phyloP scores from a whole-genome alignment of 2,113 vertebrate genomes.

The Eolophus roseicapilla region DNA sequence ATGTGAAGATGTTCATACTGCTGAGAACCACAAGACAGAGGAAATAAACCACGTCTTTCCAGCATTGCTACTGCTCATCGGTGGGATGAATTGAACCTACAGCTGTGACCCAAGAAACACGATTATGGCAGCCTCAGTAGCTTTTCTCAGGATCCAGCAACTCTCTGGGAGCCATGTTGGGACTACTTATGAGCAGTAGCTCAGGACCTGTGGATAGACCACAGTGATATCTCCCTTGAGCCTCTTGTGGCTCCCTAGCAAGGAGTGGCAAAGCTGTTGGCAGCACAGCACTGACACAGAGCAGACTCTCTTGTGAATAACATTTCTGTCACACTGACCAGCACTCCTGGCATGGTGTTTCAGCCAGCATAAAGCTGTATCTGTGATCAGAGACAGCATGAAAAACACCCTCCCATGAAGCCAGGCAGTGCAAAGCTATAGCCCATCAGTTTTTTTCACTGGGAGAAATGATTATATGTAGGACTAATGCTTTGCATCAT shows the following conservation, averaged over 20 bases:
- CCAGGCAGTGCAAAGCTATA: not conserved
- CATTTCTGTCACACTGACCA: not conserved
- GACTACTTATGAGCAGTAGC: not conserved
- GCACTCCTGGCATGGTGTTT: not conserved
- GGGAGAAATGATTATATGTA: not conserved
- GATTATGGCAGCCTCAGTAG: not conserved
- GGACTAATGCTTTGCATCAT: not conserved
- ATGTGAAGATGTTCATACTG: not conserved
- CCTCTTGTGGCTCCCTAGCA: not conserved
- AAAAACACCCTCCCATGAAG: not conserved
- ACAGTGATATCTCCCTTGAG: not conserved
- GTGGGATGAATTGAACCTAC: not conserved
- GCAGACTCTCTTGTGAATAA: not conserved
- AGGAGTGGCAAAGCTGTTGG: not conserved
- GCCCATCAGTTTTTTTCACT: not conserved
- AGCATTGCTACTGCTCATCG: not conserved
- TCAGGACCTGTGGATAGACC: not conserved
- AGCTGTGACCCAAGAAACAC: not conserved
- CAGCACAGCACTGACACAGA: not conserved
- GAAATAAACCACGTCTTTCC: not conserved
- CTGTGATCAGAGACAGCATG: not conserved
- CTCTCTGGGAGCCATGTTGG: not conserved
- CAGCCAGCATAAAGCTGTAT: not conserved
- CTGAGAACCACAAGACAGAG: not conserved
- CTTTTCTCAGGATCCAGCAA: not conserved